Conservation (phyloP, 1,140 invertebrate genomes). For the Rhopalosiphum maidis region DNA sequence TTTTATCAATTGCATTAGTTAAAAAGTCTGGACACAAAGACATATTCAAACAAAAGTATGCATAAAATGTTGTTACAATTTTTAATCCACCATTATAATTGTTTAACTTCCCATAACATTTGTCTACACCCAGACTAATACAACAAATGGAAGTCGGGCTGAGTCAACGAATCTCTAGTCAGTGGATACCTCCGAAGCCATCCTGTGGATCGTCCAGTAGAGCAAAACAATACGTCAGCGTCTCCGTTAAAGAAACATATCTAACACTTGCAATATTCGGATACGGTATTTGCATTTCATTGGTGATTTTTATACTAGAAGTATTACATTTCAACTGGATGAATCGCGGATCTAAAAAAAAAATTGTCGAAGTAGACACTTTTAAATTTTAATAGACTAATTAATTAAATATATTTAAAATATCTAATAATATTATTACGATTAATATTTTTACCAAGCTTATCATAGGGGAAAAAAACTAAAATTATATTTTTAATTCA, state of each 20-base stretch:
- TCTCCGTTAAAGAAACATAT: background rate
- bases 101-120: background rate
- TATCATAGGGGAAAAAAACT: background rate
- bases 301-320: background rate
- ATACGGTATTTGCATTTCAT: background rate
- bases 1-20: background rate
- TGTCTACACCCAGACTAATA: background rate
- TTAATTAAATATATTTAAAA: background rate
- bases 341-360: background rate
- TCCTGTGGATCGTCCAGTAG: background rate
- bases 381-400: no score
- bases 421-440: background rate
- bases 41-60: slow-evolving; percentile 46
- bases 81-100: background rate
- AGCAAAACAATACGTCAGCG: background rate
- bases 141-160: slow-evolving; percentile 20
- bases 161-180: background rate
- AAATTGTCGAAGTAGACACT: background rate
- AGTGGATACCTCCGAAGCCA: background rate
- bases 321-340: background rate
- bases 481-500: background rate
- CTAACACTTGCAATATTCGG: background rate
- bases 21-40: slow-evolving; percentile 33
- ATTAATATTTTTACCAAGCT: background rate
- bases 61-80: background rate